Conservation (phyloP, 2,797 vertebrate genomes). For the Halcyon badia region DNA sequence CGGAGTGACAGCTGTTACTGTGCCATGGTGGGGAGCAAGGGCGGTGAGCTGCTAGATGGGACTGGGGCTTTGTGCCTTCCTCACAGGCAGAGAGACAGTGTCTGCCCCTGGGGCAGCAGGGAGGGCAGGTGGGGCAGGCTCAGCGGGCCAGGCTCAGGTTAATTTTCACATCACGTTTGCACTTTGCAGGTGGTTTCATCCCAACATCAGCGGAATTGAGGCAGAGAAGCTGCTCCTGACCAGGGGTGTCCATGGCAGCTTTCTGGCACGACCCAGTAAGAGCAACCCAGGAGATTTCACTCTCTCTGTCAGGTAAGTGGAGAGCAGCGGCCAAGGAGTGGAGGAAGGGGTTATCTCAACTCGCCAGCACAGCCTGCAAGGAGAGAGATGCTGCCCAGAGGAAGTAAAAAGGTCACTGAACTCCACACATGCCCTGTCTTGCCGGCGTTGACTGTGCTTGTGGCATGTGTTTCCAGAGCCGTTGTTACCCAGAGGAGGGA, state of each 20-base stretch:
- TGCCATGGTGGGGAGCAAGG: not conserved
- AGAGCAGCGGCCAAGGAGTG: fast-evolving
- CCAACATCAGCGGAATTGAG: constrained; percentile 90
- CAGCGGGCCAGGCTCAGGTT: not conserved
- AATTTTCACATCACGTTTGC: fast-evolving
- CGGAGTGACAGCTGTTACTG: not conserved
- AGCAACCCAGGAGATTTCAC: constrained; percentile 93
- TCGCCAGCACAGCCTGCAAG: not conserved
- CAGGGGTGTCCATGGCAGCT: constrained; percentile 90
- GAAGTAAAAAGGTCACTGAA: not conserved
- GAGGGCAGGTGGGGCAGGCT: not conserved
- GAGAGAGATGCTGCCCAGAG: not conserved
- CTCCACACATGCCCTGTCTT: not conserved
- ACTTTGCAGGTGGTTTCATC: constrained; percentile 90
- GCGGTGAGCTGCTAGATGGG: fast-evolving
- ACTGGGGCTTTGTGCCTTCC: not conserved
- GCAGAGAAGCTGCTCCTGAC: constrained; percentile 91
- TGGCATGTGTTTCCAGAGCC: not conserved
- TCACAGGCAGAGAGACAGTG: fast-evolving
- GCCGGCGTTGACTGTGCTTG: not conserved
- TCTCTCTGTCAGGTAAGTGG: constrained; percentile 87
- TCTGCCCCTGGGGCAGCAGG: not conserved
- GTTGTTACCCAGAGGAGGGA: not conserved
- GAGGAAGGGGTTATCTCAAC: not conserved
- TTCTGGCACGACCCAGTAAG: constrained; percentile 91